Evolutionary conservation across 37 sponge, comb jelly and placozoan genomes (phyloP), one percentile per base, ranked within the genome.

Genomic region (Mnemiopsis leidyi): DNA sequence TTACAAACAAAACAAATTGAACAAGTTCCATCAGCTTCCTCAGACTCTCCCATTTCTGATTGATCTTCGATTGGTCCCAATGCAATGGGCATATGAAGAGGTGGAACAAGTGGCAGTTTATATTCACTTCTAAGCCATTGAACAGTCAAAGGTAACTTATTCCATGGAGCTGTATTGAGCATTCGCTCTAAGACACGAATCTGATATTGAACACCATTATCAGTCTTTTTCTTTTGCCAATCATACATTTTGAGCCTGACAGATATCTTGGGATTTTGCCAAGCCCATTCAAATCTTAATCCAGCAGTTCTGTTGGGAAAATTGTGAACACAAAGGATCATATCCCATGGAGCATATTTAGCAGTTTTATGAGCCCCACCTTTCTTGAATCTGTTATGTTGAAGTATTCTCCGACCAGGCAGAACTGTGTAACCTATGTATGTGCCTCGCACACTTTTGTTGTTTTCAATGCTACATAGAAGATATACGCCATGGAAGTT

Each of bases 321-420:
- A 21, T 79, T 79, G 29, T 79, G 82, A 9, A 79, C 34, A 32
- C 82, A 79, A 32, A 79, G 35, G 23, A 79, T 35, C 82, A 79
- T 79, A 79, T 79, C 82, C 82, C 82, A 79, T 34, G 82, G 82
- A 5, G 82, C 82, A 79, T 36, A 35, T 33, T 79, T 79, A 29
- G 82, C 82, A 35, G 82, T 79, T 79, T 79, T 79, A 21, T 79
- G 82, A 34, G 82, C 82, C 2, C 82, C 82, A 36, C 82, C 82
- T 35, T 32, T 35, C 21, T 79, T 32, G 34, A 79, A 79, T 32
- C 82, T 32, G 36, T 79, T 79, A 36, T 79, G 82, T 35, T 79
- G 82, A 21, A 79, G 82, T 23, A 79, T 79, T 23, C 82, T 23
- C 1, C 82, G 33, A 1, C 82, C 82, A 79, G 82, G 82, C 23